Conservation (phyloP, 2,888 invertebrate genomes). For the Crocallis elinguaria region DNA sequence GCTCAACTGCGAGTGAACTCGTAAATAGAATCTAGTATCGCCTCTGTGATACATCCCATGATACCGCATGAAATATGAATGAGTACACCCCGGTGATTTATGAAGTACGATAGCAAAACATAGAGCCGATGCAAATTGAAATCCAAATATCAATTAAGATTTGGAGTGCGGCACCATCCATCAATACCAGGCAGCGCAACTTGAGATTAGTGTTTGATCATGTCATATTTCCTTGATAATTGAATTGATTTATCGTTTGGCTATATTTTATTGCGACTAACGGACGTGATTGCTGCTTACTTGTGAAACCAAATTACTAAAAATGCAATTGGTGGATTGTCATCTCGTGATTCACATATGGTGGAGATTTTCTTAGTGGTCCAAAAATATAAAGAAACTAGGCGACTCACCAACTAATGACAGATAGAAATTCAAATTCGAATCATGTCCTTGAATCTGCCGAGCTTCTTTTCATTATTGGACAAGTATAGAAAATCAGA, state of each 20-base stretch:
- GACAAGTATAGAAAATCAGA: too few species aligned
- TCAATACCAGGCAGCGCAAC: constrained; percentile 24
- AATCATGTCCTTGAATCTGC: too few species aligned
- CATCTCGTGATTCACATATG: too few species aligned
- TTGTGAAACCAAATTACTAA: too few species aligned
- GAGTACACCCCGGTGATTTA: constrained; percentile 65
- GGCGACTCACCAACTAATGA: too few species aligned
- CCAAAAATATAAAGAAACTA: too few species aligned
- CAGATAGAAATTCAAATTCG: too few species aligned
- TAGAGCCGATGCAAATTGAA: constrained; percentile 52
- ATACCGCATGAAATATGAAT: constrained; percentile 77
- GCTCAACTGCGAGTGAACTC: constrained; percentile 62
- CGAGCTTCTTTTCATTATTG: too few species aligned
- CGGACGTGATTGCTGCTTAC: too few species aligned
- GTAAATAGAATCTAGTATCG: constrained; percentile 73
- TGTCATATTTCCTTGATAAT: constrained; percentile 7
- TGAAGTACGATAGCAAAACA: constrained; percentile 67
- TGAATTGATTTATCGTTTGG: constrained; percentile 14
- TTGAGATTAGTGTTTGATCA: constrained; percentile 26
- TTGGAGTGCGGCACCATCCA: constrained; percentile 43
- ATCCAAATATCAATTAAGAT: constrained; percentile 56
- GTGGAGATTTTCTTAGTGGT: too few species aligned
- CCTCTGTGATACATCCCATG: constrained; percentile 70
- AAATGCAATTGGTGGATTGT: too few species aligned
- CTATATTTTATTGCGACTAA: not conserved